Base-by-base conservation (phyloP, 2,888 invertebrate genomes). In the Carpatolechia fugitivella region DNA sequence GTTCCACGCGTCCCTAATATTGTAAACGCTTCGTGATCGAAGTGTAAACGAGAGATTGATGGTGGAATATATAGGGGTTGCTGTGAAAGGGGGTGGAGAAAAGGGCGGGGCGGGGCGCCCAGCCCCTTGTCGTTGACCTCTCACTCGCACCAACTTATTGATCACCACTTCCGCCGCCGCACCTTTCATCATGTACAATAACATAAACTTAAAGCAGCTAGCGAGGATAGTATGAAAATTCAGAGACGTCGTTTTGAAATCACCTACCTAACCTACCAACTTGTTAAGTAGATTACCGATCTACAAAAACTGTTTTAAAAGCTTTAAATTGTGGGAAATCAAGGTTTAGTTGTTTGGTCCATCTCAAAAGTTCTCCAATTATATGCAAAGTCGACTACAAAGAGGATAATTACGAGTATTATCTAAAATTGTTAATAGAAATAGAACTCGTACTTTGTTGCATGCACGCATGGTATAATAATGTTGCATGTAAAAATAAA, bases 61-160 rank as follows among this genome's bases (percentile, higher is more conserved):
- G 47, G 33, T 54, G 46, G 61, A 59, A 54, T 59, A 60, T 59
- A n/a, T 61, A 66, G 68, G 71, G 74, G 69, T 64, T 67, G 70
- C 58, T 29, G 44, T 13, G 54, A 61, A 60, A 66, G 49, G 18
- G 52, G 61, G 60, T 52, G 49, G 44, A 35, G 48, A 24, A 52
- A 50, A 59, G 63, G 75, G 75, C 72, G 75, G 74, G 56, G 70
- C 68, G 49, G 58, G 72, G 69, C 81, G 78, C 80, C 80, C 76
- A 70, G 66, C 65, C 55, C 67, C 61, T 64, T 59, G 60, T 60
- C 62, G 76, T 83, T 63, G 76, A 60, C 65, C 83, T 80, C 65
- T 56, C n/a, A 5, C 24, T 13, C 46, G 30, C 47, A 61, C 59
- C 65, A 70, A 71, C 64, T 65, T 78, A 84, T 85, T 81, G 83